These are phyloP conservation scores for Mycetomoellerius zeteki DNA, from an alignment of 1,140 invertebrate species.

Conservation along the genomic window DNA sequence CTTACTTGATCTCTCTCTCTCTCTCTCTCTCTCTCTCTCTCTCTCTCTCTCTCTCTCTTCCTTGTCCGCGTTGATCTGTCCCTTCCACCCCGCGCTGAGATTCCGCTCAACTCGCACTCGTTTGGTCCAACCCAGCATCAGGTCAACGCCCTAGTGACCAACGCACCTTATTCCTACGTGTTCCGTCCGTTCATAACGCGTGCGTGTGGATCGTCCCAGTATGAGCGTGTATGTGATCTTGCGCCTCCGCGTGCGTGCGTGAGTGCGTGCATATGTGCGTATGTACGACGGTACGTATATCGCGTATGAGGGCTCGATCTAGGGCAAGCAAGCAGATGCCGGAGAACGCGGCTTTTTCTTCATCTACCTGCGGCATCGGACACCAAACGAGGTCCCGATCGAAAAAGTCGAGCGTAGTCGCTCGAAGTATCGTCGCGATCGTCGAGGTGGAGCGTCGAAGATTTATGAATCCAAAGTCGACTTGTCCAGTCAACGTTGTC, in stretches of 20 bases:
- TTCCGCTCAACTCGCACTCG: constrained; percentile 80
- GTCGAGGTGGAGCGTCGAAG: neutral
- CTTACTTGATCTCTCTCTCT: constrained; percentile 37
- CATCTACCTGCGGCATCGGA: constrained; percentile 54
- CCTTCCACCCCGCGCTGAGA: constrained; percentile 69
- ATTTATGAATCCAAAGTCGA: constrained; percentile 39
- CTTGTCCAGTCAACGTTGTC: neutral
- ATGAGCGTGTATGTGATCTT: constrained; percentile 39
- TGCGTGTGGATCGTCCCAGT: constrained; percentile 30
- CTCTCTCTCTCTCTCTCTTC: constrained; percentile 6
- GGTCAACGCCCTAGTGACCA: constrained; percentile 85
- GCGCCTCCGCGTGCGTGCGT: constrained; percentile 5
- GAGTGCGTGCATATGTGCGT: neutral
- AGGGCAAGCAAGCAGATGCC: constrained; percentile 73
- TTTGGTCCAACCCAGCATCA: constrained; percentile 79
- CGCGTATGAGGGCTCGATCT: constrained; percentile 62
- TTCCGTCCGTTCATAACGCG: constrained; percentile 73
- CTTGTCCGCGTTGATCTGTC: constrained; percentile 54
- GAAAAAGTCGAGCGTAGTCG: constrained; percentile 58
- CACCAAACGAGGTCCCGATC: constrained; percentile 48
- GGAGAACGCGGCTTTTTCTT: constrained; percentile 68
- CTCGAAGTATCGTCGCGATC: constrained; percentile 22
- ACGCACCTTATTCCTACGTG: constrained; percentile 79
- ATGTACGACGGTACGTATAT: neutral
- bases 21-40: neutral